phyloP scores from a whole-genome alignment of 2,113 vertebrate species.

The Lepidothrix coronata region DNA sequence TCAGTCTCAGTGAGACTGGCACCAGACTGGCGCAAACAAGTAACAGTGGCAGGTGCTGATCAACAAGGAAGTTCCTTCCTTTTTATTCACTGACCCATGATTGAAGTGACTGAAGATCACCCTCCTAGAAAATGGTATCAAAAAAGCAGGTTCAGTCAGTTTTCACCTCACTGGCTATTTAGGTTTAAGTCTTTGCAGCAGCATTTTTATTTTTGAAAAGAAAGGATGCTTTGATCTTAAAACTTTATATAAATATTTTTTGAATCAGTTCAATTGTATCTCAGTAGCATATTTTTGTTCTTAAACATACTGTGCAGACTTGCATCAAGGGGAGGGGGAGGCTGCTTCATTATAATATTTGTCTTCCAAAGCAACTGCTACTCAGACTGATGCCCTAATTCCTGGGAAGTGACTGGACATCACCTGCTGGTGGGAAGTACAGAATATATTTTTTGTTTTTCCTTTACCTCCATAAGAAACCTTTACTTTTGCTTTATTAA shows the following conservation, averaged over 20 bases:
- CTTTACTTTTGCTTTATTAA: neutral
- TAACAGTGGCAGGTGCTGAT: neutral
- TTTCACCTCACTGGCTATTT: neutral
- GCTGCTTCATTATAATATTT: neutral
- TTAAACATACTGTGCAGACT: neutral
- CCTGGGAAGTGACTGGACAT: neutral
- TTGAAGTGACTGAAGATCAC: neutral
- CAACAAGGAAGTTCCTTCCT: neutral
- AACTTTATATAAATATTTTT: neutral
- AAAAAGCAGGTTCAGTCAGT: neutral
- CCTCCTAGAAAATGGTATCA: neutral
- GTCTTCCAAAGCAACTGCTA: neutral
- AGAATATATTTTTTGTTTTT: neutral
- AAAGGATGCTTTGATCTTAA: neutral
- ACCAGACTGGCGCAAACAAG: neutral
- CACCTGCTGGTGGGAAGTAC: neutral
- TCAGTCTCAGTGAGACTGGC: neutral
- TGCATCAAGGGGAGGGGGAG: neutral
- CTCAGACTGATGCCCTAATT: neutral
- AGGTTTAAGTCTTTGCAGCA: neutral
- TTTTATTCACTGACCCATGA: neutral
- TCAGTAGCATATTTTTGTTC: neutral
- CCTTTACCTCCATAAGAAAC: neutral
- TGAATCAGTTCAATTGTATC: neutral
- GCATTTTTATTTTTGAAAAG: neutral